Evolutionary conservation across 2,113 vertebrate species (phyloP), one percentile per base, ranked within the genome.

Genomic region (Willisornis vidua): DNA sequence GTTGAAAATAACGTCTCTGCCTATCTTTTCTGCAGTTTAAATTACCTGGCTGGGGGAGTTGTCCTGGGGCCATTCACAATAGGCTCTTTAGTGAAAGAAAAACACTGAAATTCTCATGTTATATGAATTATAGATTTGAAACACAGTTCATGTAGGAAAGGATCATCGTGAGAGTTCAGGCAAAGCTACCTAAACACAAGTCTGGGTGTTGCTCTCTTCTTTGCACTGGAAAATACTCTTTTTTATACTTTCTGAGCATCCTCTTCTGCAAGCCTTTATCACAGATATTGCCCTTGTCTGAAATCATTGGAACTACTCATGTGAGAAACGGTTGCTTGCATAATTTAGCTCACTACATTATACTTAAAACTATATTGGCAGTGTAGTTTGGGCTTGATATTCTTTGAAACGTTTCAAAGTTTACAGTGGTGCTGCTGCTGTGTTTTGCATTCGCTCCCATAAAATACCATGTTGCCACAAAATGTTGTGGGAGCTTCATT

Each of bases 61-160:
- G 90, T 94, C 88, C 95, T 70, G 82, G 76, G 73, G 91, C 96
- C 48, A 84, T 76, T 86, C 85, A 94, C 87, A 87, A 55, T 65
- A 86, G 46, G n/a, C 48, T 90, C 61, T 92, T 90, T 79, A 61
- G 76, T 87, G 71, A 70, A 93, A 87, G 88, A 87, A 93, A 63
- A 84, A 70, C 93, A 85, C 33, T 66, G 71, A 83, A 80, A 46
- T 92, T 85, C 93, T 82, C 46, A 25, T 75, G 75, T 92, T 87
- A 24, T 73, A 94, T 96, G 85, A 96, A 94, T 96, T 97, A 95
- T 79, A 95, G 95, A 93, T 96, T 95, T 91, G 91, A 94, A 94
- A 79, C n/a, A 23, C 49, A 6, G 35, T 73, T 91, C 85, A 52
- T 10, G 39, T 79, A 94, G 74, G 86, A 91, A 97, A 88, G 10